Evolutionary conservation across 2,888 invertebrate genomes (phyloP).

Genomic region (Drosophila mettleri): DNA sequence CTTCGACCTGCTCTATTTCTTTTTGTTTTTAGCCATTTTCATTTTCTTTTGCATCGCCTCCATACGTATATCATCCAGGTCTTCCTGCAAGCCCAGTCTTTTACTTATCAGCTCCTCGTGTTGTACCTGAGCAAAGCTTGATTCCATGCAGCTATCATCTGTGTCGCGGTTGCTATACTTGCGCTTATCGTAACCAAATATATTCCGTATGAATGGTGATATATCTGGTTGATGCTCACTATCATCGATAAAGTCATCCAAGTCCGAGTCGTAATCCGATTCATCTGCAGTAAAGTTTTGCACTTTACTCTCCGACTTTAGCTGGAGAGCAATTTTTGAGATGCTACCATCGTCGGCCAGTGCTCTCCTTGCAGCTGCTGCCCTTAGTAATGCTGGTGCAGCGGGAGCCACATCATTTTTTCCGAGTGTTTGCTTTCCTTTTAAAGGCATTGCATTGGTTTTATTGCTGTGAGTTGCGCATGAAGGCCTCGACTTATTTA

Average conservation of each 20-base stretch:
- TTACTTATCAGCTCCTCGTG: constrained; percentile 94
- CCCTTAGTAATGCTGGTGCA: neutral
- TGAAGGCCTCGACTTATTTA: neutral
- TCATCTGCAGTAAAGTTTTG: neutral
- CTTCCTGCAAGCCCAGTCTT: constrained; percentile 94
- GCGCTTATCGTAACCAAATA: constrained; percentile 95
- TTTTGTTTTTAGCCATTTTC: constrained; percentile 64
- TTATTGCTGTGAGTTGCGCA: neutral
- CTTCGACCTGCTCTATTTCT: neutral
- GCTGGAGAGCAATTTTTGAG: neutral
- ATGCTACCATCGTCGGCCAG: neutral
- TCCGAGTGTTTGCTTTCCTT: neutral
- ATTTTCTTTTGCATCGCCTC: constrained; percentile 92
- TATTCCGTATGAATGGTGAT: constrained; percentile 93
- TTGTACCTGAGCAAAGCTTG: constrained; percentile 93
- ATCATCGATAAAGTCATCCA: constrained; percentile 97
- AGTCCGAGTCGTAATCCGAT: constrained; percentile 85
- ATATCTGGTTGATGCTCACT: constrained; percentile 90
- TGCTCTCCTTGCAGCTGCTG: constrained; percentile 5
- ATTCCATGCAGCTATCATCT: constrained; percentile 94
- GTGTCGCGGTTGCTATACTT: constrained; percentile 88
- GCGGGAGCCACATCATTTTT: neutral
- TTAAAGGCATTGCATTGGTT: neutral
- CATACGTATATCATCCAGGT: constrained; percentile 94
- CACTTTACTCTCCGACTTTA: neutral